Evolutionary conservation across 2,888 invertebrate genomes (phyloP), one percentile per base, ranked within the genome.

Genomic region (Linnaemya tessellans): DNA sequence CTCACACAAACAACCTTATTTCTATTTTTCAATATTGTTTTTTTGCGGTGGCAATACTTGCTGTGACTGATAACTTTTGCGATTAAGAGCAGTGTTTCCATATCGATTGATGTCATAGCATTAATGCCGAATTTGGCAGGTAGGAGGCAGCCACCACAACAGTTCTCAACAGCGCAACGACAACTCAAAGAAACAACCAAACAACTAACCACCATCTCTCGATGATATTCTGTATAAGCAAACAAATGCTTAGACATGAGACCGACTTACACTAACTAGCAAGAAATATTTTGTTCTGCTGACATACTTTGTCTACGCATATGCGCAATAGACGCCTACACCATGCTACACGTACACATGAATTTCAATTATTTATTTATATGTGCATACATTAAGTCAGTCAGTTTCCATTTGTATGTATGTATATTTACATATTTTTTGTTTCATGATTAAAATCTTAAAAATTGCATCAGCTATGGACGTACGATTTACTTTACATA

Each of bases 51-150:
- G 65, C 35, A 30, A 30, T 30, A 77, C 77, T 80, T 79, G 20
- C 25, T 82, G 60, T 41, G 35, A 30, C n/a, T 65, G 49, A 71
- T 71, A 41, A 62, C 46, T 38, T 68, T 68, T 60, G 46, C 54
- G 67, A 54, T 75, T 75, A 67, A 67, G 62, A 83, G 70, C 79
- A 54, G 67, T 62, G 65, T 79, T 70, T 58, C 87, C 88, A 89
- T 89, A 89, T 88, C 88, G 88, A 89, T 88, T 89, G 88, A 88
- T 89, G 88, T 68, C 78, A 81, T 80, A 77, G 73, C 20, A 41
- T 46, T 70, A 38, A 78, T 68, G 62, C 70, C 71, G 38, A 82
- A 82, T 82, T 71, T 79, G 82, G 75, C 65, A 70, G 82, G 79
- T 85, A 82, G 74, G 85, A 65, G 80, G 80, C 80, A 68, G 54